Evolutionary conservation across 2,888 invertebrate species (phyloP), one percentile per base, ranked within the genome.

Genomic region (Chymomyza amoena): DNA sequence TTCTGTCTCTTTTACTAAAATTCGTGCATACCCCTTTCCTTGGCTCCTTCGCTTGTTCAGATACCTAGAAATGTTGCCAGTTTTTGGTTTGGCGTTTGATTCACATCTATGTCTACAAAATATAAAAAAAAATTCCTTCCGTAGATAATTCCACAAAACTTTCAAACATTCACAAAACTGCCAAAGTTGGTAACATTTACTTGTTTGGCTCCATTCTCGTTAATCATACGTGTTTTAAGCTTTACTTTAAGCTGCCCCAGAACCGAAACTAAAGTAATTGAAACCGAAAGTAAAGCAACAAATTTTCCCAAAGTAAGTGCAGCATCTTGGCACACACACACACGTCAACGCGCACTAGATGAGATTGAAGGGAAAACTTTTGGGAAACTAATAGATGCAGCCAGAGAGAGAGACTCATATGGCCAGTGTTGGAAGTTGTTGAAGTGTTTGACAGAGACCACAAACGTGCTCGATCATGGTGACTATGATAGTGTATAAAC

Each of bases 381-480:
- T 54, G 18, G 10, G 52, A 45, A 45, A 45, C 39, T 45, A 45
- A 45, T 13, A 45, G 39, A 45, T 45, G 39, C 39, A 45, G 39
- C 39, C 10, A 1, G 39, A 45, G 39, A 45, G 2, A 1, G 39
- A 45, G 39, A 45, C 39, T 13, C 39, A 45, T 13, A 45, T 45
- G 39, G 39, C 39, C 39, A 45, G 39, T 45, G 39, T 45, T 45
- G 13, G 13, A 45, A 45, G 39, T 45, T 45, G 39, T 45, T 45
- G 39, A 45, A 45, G 39, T 45, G 39, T 45, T 45, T 45, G 39
- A 45, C 39, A 59, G 32, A 32, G 28, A 0, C 68, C 70, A 63
- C 61, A 66, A 66, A 72, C 61, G 64, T 65, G 65, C 74, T 71
- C 57, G 32, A 57, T 61, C 64, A 32, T 64, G 63, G 20, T 51